Conservation (phyloP, 2,888 invertebrate genomes). For the Dendrolimus houi region DNA sequence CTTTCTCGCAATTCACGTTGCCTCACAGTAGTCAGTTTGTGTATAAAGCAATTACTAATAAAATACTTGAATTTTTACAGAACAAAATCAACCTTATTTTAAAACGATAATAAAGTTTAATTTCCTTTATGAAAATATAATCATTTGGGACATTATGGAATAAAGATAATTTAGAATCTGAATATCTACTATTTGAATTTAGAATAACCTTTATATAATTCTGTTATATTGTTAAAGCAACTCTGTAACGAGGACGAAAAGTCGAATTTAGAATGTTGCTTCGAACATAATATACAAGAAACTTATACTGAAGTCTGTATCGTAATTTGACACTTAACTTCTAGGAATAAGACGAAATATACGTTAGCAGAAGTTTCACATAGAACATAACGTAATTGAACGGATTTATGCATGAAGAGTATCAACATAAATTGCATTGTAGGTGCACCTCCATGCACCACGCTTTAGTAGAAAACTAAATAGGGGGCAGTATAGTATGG, state of each 20-base stretch:
- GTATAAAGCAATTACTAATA: conserved; percentile 12
- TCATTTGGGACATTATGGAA: conserved; percentile 23
- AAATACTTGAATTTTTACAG: conserved; percentile 12
- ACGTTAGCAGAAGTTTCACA: conserved; percentile 4
- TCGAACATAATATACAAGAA: not conserved
- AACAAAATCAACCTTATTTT: conserved; percentile 19
- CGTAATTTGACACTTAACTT: no score
- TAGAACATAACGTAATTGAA: conserved; percentile 45
- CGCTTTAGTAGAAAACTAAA: conserved; percentile 58
- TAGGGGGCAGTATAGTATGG: conserved; percentile 34
- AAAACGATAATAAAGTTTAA: conserved; percentile 6
- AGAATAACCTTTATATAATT: not conserved
- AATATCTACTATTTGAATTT: conserved; percentile 24
- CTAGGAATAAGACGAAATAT: no score
- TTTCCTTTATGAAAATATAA: conserved; percentile 2
- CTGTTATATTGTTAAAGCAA: no score
- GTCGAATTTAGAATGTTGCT: conserved; percentile 1
- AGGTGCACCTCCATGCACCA: conserved; percentile 65
- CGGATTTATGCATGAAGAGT: conserved; percentile 55
- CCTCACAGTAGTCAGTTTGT: conserved; percentile 58
- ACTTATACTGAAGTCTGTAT: no score
- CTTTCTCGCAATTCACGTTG: conserved; percentile 67
- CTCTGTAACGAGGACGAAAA: no score
- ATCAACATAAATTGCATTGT: conserved; percentile 59
- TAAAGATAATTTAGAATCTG: conserved; percentile 41